These are phyloP conservation scores for Planiliza haematocheilus DNA, from an alignment of 2,113 vertebrate species.

Conservation along the genomic window DNA sequence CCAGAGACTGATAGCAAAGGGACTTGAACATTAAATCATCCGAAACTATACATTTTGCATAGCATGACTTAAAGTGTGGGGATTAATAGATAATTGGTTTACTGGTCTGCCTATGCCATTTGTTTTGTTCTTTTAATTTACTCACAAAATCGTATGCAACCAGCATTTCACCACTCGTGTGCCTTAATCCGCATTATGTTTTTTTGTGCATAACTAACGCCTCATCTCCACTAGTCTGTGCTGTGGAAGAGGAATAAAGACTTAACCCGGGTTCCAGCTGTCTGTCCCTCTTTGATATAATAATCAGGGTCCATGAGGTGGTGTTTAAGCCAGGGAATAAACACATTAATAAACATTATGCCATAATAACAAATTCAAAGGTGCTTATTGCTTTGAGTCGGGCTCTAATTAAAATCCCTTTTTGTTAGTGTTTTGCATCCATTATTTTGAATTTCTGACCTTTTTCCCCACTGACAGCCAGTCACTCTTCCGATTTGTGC, in stretches of 20 bases:
- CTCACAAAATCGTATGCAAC: not conserved
- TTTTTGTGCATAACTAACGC: not conserved
- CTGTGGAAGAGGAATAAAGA: constrained; percentile 28
- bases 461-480: constrained; percentile 57
- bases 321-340: constrained; percentile 64
- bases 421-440: constrained; percentile 74
- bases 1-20: constrained; percentile 34
- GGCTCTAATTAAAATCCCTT: constrained; percentile 75
- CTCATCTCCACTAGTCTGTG: constrained; percentile 54
- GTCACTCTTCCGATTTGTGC: constrained; percentile 55
- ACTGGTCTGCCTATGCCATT: not conserved
- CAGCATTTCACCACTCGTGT: not conserved
- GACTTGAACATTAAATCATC: constrained; percentile 43
- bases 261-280: constrained; percentile 32
- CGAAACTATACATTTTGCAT: constrained; percentile 15
- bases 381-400: constrained; percentile 69
- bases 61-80: not conserved
- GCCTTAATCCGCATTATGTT: not conserved
- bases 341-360: constrained; percentile 83
- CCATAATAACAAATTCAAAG: constrained; percentile 72
- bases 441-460: constrained; percentile 67
- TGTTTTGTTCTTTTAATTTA: not conserved
- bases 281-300: constrained; percentile 62
- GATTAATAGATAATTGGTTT: not conserved
- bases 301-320: constrained; percentile 64